Conservation (phyloP, 2,888 invertebrate species). For the Phalera bucephala region DNA sequence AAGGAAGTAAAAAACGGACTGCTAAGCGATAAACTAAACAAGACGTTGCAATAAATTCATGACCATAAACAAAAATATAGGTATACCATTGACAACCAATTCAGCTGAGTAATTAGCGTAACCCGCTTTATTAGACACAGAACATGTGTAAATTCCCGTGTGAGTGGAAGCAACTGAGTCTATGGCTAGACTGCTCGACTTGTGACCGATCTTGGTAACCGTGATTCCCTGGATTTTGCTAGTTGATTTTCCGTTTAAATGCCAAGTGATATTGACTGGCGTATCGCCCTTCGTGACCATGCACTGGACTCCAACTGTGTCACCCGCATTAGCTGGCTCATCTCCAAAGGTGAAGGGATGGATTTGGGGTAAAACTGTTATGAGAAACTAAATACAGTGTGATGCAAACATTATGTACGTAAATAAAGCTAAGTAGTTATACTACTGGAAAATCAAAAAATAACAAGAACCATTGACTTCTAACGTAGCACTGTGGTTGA, state of each 20-base stretch:
- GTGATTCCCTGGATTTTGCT: constrained; percentile 79
- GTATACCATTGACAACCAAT: constrained; percentile 88
- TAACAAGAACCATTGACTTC: constrained; percentile 86
- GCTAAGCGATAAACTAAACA: constrained; percentile 18
- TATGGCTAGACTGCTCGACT: constrained; percentile 87
- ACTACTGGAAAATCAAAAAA: constrained; percentile 32
- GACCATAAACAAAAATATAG: no score
- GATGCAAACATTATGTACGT: constrained; percentile 19
- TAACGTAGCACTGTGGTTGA: constrained; percentile 86
- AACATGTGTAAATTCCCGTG: constrained; percentile 89
- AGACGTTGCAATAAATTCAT: constrained; percentile 22
- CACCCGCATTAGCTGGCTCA: constrained; percentile 90
- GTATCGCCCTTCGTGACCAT: constrained; percentile 91
- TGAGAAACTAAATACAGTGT: constrained; percentile 23
- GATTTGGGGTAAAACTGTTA: constrained; percentile 88
- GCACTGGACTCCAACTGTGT: constrained; percentile 89
- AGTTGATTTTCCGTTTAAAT: constrained; percentile 85
- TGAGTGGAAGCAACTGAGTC: constrained; percentile 88
- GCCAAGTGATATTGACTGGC: constrained; percentile 90
- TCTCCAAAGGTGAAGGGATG: constrained; percentile 90
- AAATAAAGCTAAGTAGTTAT: constrained; percentile 24
- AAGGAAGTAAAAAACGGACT: constrained; percentile 9
- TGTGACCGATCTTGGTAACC: constrained; percentile 83
- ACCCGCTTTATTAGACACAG: constrained; percentile 87
- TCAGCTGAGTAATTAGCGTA: constrained; percentile 85